A percentile compares a stretch with the other conserved stretches of the same genome.
Evolutionary conservation across 1,140 invertebrate genomes (phyloP).

Genomic region (Rhagoletis zephyria): DNA sequence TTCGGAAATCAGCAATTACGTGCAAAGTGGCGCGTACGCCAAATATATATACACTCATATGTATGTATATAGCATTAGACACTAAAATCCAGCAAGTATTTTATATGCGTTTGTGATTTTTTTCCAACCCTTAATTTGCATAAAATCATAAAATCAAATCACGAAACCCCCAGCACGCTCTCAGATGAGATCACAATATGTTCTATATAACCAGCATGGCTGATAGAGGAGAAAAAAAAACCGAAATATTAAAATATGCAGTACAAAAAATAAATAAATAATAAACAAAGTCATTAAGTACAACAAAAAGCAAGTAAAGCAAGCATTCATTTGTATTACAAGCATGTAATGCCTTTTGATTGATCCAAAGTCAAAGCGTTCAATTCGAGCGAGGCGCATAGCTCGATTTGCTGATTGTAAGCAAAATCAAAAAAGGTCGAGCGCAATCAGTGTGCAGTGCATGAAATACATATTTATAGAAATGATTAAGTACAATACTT

Average conservation of each 20-base stretch:
- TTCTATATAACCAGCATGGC: slow-evolving; percentile 11
- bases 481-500: slow-evolving; percentile 29
- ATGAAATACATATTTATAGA: slow-evolving; percentile 28
- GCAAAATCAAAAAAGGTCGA: neutral
- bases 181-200: slow-evolving; percentile 37
- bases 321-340: slow-evolving; percentile 8
- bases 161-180: neutral
- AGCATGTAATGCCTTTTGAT: slow-evolving; percentile 7
- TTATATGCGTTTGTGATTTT: neutral
- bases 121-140: neutral
- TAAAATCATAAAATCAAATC: slow-evolving; percentile 22
- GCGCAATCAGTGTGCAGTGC: neutral
- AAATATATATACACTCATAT: neutral
- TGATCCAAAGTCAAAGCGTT: slow-evolving; percentile 45
- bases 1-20: slow-evolving; percentile 21
- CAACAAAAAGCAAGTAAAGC: neutral
- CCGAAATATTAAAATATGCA: neutral
- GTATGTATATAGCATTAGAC: too few species aligned
- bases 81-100: neutral
- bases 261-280: neutral
- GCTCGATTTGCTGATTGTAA: neutral
- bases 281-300: slow-evolving; percentile 11
- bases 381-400: slow-evolving; percentile 22
- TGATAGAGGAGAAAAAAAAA: neutral
- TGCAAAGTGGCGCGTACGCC: neutral